A percentile compares a stretch with the other conserved stretches of the same genome.
phyloP scores from a whole-genome alignment of 2,797 vertebrate species.

The Buceros bicornis region DNA sequence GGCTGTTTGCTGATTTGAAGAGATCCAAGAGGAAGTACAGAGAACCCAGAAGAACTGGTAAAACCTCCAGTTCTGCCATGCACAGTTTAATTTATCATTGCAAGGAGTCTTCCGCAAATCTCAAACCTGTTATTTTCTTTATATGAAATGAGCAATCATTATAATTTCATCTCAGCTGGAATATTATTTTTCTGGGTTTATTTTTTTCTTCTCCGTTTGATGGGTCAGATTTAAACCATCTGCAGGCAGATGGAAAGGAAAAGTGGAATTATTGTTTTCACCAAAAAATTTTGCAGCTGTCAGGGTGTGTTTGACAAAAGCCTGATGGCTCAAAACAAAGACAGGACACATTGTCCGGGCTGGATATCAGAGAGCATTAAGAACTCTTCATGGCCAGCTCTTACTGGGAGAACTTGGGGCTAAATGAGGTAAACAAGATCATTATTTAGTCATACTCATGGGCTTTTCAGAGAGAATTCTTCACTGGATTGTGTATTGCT shows the following conservation, averaged over 20 bases:
- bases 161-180: slow-evolving; percentile 69
- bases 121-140: slow-evolving; percentile 50
- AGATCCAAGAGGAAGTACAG: slow-evolving; percentile 27
- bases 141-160: slow-evolving; percentile 45
- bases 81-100: slow-evolving; percentile 26
- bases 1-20: slow-evolving; percentile 37
- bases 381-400: slow-evolving; percentile 28
- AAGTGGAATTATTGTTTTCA: slow-evolving; percentile 80
- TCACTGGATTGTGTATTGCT: neutral
- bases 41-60: neutral
- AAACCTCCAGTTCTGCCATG: neutral
- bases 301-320: slow-evolving; percentile 78
- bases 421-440: slow-evolving; percentile 62
- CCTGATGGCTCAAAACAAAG: slow-evolving; percentile 75
- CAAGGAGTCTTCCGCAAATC: slow-evolving; percentile 7
- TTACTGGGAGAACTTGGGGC: slow-evolving; percentile 34
- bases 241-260: slow-evolving; percentile 81
- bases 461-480: slow-evolving; percentile 1
- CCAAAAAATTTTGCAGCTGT: slow-evolving; percentile 84
- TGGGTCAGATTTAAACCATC: slow-evolving; percentile 84
- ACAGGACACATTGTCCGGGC: slow-evolving; percentile 63
- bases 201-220: slow-evolving; percentile 7
- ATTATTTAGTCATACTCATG: slow-evolving; percentile 18
- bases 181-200: neutral
- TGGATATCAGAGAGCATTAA: slow-evolving; percentile 11